A percentile compares a stretch with the other conserved stretches of the same genome.
phyloP scores from a whole-genome alignment of 2,888 invertebrate genomes.

The Drosophila mimica region DNA sequence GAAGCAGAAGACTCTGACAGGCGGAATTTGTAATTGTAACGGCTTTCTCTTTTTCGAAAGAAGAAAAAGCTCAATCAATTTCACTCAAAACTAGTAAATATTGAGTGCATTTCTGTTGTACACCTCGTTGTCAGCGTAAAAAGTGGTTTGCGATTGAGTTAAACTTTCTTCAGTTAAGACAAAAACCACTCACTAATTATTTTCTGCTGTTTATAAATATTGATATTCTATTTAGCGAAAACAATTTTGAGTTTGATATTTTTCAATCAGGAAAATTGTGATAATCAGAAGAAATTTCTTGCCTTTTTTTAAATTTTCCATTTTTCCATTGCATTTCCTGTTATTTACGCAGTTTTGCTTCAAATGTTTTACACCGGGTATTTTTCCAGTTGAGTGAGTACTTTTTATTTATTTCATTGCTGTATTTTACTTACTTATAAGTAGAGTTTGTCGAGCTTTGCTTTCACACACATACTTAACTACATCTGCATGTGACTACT shows the following conservation, averaged over 20 bases:
- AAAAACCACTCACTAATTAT: neutral
- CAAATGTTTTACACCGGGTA: neutral
- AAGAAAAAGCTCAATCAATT: constrained; percentile 5
- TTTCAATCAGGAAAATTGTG: neutral
- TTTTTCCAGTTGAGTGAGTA: neutral
- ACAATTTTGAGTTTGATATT: neutral
- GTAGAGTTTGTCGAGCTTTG: neutral
- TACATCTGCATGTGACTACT: constrained; percentile 2
- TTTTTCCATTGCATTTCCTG: neutral
- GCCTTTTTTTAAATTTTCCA: neutral
- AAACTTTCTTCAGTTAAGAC: neutral
- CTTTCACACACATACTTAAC: constrained; percentile 6
- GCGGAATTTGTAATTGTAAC: constrained; percentile 42
- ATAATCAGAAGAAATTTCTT: neutral
- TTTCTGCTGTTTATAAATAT: neutral
- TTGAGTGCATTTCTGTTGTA: neutral
- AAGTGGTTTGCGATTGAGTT: neutral
- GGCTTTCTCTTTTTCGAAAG: constrained; percentile 59
- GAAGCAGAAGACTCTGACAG: constrained; percentile 14
- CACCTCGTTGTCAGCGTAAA: neutral
- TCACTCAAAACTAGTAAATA: constrained; percentile 25
- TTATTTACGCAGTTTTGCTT: neutral
- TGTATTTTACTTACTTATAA: neutral
- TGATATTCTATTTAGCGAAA: neutral
- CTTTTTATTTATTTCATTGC: neutral